Evolutionary conservation across 2,797 vertebrate species (phyloP).

Genomic region (Crocodylus rhombifer): DNA sequence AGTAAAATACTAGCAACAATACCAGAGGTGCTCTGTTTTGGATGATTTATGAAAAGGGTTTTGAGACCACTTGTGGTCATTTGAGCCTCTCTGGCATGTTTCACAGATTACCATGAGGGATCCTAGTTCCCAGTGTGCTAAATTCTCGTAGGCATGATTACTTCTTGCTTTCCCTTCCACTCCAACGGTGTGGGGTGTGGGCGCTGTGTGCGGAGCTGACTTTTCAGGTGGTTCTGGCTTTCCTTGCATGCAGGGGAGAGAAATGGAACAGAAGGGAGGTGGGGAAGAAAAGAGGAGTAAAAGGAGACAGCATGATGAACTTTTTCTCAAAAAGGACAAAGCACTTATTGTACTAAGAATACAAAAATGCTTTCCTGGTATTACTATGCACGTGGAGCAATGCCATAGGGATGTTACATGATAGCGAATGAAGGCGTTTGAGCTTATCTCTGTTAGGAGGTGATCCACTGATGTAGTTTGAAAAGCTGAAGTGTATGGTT

Average conservation of each 20-base stretch:
- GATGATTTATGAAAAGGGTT: not conserved
- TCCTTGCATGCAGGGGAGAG: not conserved
- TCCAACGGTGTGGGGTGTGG: not conserved
- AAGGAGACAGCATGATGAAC: not conserved
- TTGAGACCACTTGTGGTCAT: not conserved
- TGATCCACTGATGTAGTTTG: not conserved
- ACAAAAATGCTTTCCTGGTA: accelerated
- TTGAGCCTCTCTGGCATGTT: not conserved
- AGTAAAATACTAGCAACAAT: not conserved
- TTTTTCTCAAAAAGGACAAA: not conserved
- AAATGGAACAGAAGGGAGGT: accelerated
- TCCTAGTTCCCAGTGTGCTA: not conserved
- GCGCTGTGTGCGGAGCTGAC: not conserved
- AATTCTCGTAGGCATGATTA: not conserved
- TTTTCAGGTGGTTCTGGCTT: not conserved
- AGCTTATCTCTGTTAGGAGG: not conserved
- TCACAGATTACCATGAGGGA: not conserved
- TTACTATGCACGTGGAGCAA: not conserved
- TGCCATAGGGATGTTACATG: not conserved
- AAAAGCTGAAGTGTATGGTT: not conserved
- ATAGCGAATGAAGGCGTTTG: not conserved
- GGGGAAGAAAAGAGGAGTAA: not conserved
- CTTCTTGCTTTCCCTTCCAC: not conserved
- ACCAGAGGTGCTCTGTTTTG: not conserved
- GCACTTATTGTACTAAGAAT: not conserved